These are phyloP conservation scores for Romanogobio albipinnatus DNA, from an alignment of 2,113 vertebrate genomes.

Conservation along the genomic window DNA sequence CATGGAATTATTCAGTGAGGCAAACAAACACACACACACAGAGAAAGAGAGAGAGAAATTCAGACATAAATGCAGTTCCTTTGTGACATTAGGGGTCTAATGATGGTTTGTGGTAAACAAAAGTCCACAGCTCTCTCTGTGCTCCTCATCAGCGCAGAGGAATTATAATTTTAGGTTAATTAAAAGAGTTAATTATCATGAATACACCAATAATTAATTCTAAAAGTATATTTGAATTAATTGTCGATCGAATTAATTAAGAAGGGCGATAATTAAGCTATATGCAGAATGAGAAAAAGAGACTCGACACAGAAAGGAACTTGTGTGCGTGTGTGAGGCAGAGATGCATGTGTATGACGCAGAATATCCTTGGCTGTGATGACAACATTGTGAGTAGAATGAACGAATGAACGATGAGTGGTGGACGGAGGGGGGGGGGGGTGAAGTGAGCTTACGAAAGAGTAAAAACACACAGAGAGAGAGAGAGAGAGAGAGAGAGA, in stretches of 20 bases:
- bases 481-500: conserved; percentile 40
- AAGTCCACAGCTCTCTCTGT: conserved; percentile 44
- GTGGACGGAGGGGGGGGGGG: background rate
- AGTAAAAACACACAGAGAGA: conserved; percentile 49
- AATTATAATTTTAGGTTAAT: conserved; percentile 66
- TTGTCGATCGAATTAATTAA: conserved; percentile 76
- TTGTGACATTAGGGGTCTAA: conserved; percentile 52
- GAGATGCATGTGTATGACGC: conserved; percentile 44
- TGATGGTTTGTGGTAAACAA: conserved; percentile 67
- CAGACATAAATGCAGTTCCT: conserved; percentile 22
- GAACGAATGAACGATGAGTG: background rate
- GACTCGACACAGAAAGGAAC: conserved; percentile 4
- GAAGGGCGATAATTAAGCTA: conserved; percentile 72
- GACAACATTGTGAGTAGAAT: conserved; percentile 57
- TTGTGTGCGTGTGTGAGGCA: conserved; percentile 14
- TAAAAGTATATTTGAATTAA: conserved; percentile 72
- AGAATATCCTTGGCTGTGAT: conserved; percentile 55
- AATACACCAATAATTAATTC: conserved; percentile 74
- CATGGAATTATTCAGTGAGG: conserved; percentile 3
- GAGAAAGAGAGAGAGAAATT: background rate
- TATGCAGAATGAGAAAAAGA: conserved; percentile 61
- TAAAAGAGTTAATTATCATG: conserved; percentile 70
- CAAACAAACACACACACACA: conserved; percentile 8
- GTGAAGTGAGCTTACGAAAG: conserved; percentile 4
- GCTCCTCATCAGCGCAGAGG: conserved; percentile 62